Base-by-base conservation (phyloP, 2,113 vertebrate species). In the Zapus hudsonius region DNA sequence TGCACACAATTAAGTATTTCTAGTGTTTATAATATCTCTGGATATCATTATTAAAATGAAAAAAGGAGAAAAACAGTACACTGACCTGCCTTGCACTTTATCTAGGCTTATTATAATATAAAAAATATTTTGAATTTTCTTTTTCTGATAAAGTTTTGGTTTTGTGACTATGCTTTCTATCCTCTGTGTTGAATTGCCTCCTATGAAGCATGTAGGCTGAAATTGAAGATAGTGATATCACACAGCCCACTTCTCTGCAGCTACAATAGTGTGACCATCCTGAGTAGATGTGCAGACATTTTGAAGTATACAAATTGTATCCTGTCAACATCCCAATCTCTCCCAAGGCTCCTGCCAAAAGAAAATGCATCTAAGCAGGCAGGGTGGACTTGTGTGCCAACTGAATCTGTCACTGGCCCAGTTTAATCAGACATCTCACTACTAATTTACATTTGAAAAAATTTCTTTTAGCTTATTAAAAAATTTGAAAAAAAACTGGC, bases 341-440 rank as follows among this genome's bases (percentile, higher is more conserved):
- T 92, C 44, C 63, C 33, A 70, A 95, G 40, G 38, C 78, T 61
- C 79, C 92, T 94, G 90, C 95, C 95, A 96, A 96, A 85, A n/a
- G n/a, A 67, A 96, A 95, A 86, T 57, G 59, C 88, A 93, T 83
- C 74, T 88, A 79, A 80, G 86, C 91, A 80, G 92, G 83, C 70
- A 84, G 83, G 80, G 69, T 92, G 33, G 80, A 89, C 40, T 52
- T 66, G 44, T 16, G 33, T 52, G 95, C 96, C 94, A 93, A 57
- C 61, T 40, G 92, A 89, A 44, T 55, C 92, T 97, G 96, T 96
- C 92, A 94, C 55, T 27, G 40, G 74, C 96, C 96, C 95, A 95
- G 95, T 96, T 96, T 97, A 96, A 96, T 96, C 96, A 97, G 96
- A 82, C 44, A 89, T 86, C 89, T 94, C 22, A 33, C 44, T 86